These are phyloP conservation scores for Aporrectodea caliginosa DNA, from an alignment of 1,140 invertebrate species.

Conservation along the genomic window DNA sequence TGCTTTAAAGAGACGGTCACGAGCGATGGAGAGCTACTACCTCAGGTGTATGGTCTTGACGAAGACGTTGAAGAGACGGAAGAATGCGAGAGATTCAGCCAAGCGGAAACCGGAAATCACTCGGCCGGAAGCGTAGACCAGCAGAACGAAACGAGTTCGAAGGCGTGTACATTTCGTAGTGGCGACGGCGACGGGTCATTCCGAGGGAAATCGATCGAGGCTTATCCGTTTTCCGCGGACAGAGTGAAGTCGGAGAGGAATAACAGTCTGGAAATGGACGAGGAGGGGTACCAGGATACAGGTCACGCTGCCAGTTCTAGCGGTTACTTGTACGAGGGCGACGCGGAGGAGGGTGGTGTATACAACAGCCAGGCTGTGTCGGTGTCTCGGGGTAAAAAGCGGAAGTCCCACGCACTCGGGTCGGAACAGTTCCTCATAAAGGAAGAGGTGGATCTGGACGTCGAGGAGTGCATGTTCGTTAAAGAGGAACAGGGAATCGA, in stretches of 20 bases:
- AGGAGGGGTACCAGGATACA: background rate
- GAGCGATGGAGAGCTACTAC: background rate
- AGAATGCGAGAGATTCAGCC: background rate
- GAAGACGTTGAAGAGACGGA: background rate
- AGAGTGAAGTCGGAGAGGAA: background rate
- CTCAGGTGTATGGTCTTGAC: background rate
- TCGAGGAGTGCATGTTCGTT: background rate
- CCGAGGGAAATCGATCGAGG: background rate
- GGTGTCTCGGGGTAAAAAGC: background rate
- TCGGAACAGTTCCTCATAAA: background rate
- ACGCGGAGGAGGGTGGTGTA: background rate
- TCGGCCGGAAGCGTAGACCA: background rate
- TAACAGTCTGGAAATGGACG: background rate
- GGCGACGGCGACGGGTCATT: background rate
- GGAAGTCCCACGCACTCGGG: background rate
- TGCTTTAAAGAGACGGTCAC: conserved; percentile 15
- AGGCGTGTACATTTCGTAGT: too few species aligned
- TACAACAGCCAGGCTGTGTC: too few species aligned
- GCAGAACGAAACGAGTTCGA: too few species aligned
- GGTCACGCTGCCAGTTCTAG: background rate
- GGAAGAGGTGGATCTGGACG: background rate
- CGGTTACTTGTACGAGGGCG: background rate
- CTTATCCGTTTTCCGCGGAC: too few species aligned
- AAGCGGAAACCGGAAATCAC: background rate
- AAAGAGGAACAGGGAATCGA: background rate